Base-by-base conservation (phyloP, 1,140 invertebrate genomes). In the Platorchestia sp. region DNA sequence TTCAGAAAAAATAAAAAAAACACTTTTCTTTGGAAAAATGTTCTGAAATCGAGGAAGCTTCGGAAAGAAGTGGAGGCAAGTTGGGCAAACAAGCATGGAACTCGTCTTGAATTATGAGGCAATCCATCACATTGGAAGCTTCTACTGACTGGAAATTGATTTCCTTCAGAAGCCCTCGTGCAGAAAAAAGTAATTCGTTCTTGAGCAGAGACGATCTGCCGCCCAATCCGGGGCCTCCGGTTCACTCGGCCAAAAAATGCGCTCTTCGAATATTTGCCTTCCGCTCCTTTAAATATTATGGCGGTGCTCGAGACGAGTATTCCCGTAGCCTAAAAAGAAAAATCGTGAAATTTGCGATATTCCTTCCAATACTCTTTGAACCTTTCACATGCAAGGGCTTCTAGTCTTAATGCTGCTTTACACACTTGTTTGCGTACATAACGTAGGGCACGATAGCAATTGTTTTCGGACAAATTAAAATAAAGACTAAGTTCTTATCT, bases 91-190 rank as follows among this genome's bases (percentile, higher is more conserved):
- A 93, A 93, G 91, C 45, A 89, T 89, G 87, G 91, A 93, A 93
- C 43, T 93, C 91, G 6, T 93, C 91, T 93, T 93, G 91, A 93
- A 47, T 93, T 93, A 93, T 93, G 91, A 93, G 91, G 91, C 91
- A 93, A 93, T 93, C 91, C 91, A 93, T 93, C 91, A 93, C 91
- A 45, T 44, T 47, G 91, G 91, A 93, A n/a, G 91, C 44, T 93
- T 93, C 91, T 47, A 36, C 91, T 93, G 91, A 93, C 91, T 93
- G 45, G 91, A 93, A 93, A 93, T 93, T 93, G 91, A 93, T 93
- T 93, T 93, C 91, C 91, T 93, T 93, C 91, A 45, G 91, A 93
- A 93, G 91, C 91, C 91, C 45, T 93, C 41, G 45, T 47, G 91
- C 91, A 93, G 91, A 93, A 93, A 93, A 93, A 93, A 93, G 43